phyloP scores from a whole-genome alignment of 2,888 invertebrate species.

The Shargacucullia verbasci region DNA sequence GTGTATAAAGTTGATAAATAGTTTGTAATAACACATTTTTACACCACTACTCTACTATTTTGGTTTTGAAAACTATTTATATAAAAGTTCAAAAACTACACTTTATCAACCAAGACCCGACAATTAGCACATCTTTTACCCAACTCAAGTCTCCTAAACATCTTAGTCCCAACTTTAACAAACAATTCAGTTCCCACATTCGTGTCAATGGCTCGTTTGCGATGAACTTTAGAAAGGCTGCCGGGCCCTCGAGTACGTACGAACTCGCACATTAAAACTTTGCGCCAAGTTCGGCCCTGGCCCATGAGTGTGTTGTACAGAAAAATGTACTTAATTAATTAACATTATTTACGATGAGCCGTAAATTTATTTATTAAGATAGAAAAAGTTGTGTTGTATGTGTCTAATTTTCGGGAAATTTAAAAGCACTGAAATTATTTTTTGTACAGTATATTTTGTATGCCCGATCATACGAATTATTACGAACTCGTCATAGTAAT shows the following conservation, averaged over 20 bases:
- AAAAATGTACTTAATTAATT: constrained; percentile 74
- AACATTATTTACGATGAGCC: constrained; percentile 56
- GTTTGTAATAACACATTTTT: too few species aligned
- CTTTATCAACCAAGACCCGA: constrained; percentile 20
- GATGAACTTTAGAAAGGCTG: constrained; percentile 58
- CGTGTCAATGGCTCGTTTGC: constrained; percentile 62
- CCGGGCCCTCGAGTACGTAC: constrained; percentile 48
- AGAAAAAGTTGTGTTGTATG: constrained; percentile 46
- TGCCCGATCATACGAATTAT: too few species aligned
- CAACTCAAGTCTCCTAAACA: constrained; percentile 50
- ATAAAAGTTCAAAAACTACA: too few species aligned
- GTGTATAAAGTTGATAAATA: too few species aligned
- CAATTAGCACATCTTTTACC: constrained; percentile 58
- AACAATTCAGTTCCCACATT: constrained; percentile 59
- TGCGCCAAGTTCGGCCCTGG: constrained; percentile 71
- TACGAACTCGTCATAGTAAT: too few species aligned
- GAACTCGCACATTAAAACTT: constrained; percentile 81
- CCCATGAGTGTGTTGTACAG: constrained; percentile 74
- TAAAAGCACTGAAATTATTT: constrained; percentile 31
- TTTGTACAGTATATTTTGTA: background rate
- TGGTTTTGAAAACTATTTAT: too few species aligned
- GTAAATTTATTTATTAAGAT: constrained; percentile 61
- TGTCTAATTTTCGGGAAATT: constrained; percentile 43
- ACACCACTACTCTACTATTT: too few species aligned
- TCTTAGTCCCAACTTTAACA: constrained; percentile 52